Evolutionary conservation across 2,888 invertebrate genomes (phyloP).

Genomic region (Lasioglossum oenotherae): DNA sequence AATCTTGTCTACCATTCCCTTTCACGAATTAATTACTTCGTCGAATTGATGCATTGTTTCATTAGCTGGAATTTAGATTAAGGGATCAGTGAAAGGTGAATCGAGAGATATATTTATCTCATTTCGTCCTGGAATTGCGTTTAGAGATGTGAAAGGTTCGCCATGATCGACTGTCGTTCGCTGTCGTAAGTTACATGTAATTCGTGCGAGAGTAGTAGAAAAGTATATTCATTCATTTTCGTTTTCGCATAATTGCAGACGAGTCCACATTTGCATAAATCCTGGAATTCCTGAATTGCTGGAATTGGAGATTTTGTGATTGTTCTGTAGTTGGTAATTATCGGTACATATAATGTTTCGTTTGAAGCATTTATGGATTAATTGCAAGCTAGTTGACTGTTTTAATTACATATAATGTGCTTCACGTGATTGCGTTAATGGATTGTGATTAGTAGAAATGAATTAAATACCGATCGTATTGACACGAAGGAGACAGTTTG

Average conservation of each 20-base stretch:
- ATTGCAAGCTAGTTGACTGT: constrained; percentile 6
- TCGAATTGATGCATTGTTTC: constrained; percentile 12
- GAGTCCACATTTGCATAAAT: neutral
- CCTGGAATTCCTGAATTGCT: neutral
- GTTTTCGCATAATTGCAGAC: neutral
- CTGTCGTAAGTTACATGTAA: neutral
- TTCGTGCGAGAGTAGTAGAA: neutral
- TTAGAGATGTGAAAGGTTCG: constrained; percentile 22
- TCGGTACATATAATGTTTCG: neutral
- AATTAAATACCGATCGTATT: constrained; percentile 13
- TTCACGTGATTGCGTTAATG: neutral
- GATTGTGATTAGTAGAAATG: constrained; percentile 9
- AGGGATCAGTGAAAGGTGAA: constrained; percentile 20
- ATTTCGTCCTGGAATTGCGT: constrained; percentile 12
- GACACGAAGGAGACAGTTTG: neutral
- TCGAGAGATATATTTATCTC: constrained; percentile 2
- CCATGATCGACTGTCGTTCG: neutral
- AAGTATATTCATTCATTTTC: neutral
- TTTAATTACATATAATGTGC: neutral
- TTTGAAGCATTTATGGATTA: neutral
- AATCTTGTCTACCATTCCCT: neutral
- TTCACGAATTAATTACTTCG: constrained; percentile 21
- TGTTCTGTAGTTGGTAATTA: neutral
- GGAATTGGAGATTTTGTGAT: neutral
- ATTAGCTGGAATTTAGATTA: constrained; percentile 21